Conservation (phyloP, 2,113 vertebrate species). For the Tyrannus savana region DNA sequence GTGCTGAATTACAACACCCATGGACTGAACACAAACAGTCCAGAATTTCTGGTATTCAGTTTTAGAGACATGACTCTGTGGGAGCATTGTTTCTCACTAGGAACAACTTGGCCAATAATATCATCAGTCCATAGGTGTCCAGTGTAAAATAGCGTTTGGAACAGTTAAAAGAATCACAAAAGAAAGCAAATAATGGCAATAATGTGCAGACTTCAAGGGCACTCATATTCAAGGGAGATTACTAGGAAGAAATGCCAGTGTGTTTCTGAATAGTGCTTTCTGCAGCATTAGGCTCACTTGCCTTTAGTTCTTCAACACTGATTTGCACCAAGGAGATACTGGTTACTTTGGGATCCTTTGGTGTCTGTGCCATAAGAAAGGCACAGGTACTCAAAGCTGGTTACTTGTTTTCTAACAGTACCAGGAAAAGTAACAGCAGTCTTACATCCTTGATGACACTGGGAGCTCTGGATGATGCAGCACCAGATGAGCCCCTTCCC, state of each 20-base stretch:
- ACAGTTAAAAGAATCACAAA: not conserved
- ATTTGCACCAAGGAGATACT: not conserved
- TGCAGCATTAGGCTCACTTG: not conserved
- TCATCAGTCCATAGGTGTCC: not conserved
- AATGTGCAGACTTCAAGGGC: not conserved
- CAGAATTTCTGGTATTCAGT: not conserved
- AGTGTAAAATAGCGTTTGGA: not conserved
- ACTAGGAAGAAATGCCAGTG: not conserved
- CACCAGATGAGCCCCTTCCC: not conserved
- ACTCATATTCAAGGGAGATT: not conserved
- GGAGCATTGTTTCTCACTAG: not conserved
- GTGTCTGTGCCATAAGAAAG: not conserved
- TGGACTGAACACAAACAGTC: not conserved
- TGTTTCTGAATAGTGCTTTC: not conserved
- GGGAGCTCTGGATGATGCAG: not conserved
- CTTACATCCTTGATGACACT: not conserved
- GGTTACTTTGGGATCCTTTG: not conserved
- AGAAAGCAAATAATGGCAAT: not conserved
- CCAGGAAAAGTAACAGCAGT: not conserved
- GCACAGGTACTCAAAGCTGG: not conserved
- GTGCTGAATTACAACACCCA: not conserved
- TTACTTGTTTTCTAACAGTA: not conserved
- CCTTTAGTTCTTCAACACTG: not conserved
- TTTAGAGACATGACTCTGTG: not conserved
- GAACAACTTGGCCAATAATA: not conserved